Evolutionary conservation across 2,888 invertebrate genomes (phyloP), one percentile per base, ranked within the genome.

Genomic region (Melinaea marsaeus): DNA sequence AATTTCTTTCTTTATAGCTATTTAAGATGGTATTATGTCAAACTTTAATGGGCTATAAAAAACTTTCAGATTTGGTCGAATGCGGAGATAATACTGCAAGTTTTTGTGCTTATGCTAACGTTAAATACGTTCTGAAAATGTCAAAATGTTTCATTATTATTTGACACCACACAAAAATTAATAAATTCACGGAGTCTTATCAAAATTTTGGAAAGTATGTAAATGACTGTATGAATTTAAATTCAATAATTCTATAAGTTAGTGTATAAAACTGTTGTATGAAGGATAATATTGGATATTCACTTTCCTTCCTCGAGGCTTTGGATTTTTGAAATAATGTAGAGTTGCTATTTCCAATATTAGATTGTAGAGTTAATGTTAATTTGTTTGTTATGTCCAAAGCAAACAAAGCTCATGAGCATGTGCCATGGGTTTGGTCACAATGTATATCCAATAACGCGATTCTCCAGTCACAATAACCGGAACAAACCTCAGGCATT

Each of bases 401-500:
- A 9, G 32, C 51, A 51, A 51, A 51, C 51, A 32, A 6, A 22
- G 22, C 22, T 22, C 22, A 22, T 7, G 22, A 51, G 60, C 46
- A 47, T 54, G 42, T 46, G 61, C 45, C 55, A 45, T 32, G 55
- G 61, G 61, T 42, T 64, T 61, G 33, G 61, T 73, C 74, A 72
- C 72, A 77, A 79, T 79, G 77, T 79, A 80, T 80, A 80, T 78
- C 77, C 76, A 79, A 79, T 79, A 74, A 68, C 75, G 72, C 68
- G 72, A 72, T 71, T 71, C 62, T 67, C 71, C 47, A 64, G 69
- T 66, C 71, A 72, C 65, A 71, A 69, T 68, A 75, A 74, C 75
- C 76, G 75, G 73, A 74, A 78, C 76, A 76, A 74, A 73, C 72
- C 74, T 71, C 66, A 72, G 63, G 69, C 71, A 69, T 73, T 69